These are phyloP conservation scores for Spilogale gracilis DNA, from an alignment of 2,113 vertebrate genomes.

Conservation along the genomic window DNA sequence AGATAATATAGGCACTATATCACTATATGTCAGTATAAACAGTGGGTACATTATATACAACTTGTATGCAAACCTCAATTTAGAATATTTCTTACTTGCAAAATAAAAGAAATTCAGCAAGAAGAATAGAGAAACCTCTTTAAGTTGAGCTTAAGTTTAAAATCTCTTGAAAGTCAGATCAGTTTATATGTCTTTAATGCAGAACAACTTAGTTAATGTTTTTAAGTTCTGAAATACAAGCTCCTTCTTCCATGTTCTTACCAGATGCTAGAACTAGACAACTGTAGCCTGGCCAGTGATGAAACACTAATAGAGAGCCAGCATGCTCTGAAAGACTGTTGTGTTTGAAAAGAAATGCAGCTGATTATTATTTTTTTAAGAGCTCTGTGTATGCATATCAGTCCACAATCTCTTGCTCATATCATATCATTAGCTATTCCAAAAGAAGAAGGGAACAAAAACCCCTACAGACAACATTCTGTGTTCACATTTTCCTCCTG, in stretches of 20 bases:
- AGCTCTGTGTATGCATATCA: background rate
- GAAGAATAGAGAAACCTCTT: background rate
- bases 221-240: constrained; percentile 47
- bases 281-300: constrained; percentile 24
- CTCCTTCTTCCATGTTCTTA: background rate
- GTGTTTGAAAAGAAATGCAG: constrained; percentile 32
- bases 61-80: background rate
- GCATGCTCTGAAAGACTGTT: background rate
- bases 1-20: background rate
- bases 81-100: background rate
- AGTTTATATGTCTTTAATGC: background rate
- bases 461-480: background rate
- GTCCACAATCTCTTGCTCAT: background rate
- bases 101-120: background rate
- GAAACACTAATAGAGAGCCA: background rate
- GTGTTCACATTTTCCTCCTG: background rate
- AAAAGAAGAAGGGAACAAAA: background rate
- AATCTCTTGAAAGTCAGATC: constrained; percentile 30
- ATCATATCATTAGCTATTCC: constrained; percentile 1
- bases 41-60: background rate
- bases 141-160: constrained; percentile 27
- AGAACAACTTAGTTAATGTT: background rate
- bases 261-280: background rate
- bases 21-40: background rate
- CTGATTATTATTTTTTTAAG: background rate